Evolutionary conservation across 2,888 invertebrate genomes (phyloP).

Genomic region (Cerastoderma edule): DNA sequence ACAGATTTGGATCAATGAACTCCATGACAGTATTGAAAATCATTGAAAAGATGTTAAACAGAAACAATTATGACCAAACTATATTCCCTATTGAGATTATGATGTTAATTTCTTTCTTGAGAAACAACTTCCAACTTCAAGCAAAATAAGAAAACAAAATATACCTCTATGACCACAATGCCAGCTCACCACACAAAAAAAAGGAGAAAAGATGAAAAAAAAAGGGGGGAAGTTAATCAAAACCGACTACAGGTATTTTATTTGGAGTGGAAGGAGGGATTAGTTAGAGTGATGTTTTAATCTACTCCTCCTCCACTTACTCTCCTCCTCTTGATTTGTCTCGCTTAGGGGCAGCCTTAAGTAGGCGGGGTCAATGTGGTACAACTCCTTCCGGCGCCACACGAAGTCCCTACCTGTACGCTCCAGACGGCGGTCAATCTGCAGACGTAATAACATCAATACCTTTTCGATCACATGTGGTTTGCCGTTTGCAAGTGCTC

Average conservation of each 20-base stretch:
- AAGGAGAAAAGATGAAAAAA: not conserved
- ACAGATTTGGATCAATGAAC: no score
- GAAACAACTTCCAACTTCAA: no score
- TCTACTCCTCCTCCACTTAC: not conserved
- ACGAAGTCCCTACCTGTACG: slow-evolving; percentile 66
- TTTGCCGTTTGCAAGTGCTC: slow-evolving; percentile 70
- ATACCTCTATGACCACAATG: no score
- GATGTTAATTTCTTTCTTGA: no score
- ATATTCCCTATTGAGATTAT: no score
- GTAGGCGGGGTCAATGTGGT: slow-evolving; percentile 37
- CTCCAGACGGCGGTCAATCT: slow-evolving; percentile 73
- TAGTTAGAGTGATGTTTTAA: not conserved
- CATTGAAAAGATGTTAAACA: no score
- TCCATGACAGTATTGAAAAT: no score
- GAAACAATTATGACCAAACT: no score
- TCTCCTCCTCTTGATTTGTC: slow-evolving; percentile 19
- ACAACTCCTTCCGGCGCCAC: slow-evolving; percentile 50
- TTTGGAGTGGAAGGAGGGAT: not conserved
- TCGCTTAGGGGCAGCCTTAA: slow-evolving; percentile 46
- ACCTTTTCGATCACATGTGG: slow-evolving; percentile 74
- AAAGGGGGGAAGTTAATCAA: not conserved
- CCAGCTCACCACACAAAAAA: no score
- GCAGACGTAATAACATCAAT: slow-evolving; percentile 71
- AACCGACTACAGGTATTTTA: slow-evolving; percentile 2
- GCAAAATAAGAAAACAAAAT: no score